Percentiles rank a stretch among this genome's conserved stretches.
These are phyloP conservation scores for Leptopilina syphax DNA, from an alignment of 2,888 invertebrate genomes.

Conservation along the genomic window DNA sequence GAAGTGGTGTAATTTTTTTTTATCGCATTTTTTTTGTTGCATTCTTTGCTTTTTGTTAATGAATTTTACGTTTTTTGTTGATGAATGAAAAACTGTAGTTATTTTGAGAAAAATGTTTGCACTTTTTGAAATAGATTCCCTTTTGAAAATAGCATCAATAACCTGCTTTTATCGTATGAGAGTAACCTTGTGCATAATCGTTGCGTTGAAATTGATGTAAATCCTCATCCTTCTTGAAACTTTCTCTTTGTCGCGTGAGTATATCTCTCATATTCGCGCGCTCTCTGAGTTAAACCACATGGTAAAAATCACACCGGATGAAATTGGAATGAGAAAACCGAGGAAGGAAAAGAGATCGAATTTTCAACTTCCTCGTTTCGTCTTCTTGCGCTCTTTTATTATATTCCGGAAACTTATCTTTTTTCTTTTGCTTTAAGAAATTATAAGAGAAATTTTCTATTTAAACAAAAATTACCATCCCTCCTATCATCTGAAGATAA, in stretches of 20 bases:
- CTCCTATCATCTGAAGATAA: too few relatives aligned
- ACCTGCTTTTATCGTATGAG: constrained; percentile 34
- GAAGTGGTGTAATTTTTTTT: too few relatives aligned
- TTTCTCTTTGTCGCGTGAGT: constrained; percentile 40
- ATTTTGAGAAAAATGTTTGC: too few relatives aligned
- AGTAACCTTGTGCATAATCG: constrained; percentile 36
- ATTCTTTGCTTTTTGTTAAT: too few relatives aligned
- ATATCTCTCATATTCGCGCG: constrained; percentile 25
- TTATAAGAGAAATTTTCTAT: too few relatives aligned
- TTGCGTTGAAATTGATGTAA: constrained; percentile 24
- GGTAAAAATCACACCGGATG: constrained; percentile 37
- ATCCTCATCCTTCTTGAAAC: constrained; percentile 1
- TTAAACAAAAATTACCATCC: too few relatives aligned
- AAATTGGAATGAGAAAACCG: constrained; percentile 37
- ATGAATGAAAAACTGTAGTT: too few relatives aligned
- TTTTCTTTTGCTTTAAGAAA: background rate
- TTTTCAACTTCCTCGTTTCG: constrained; percentile 27
- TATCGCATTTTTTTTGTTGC: too few relatives aligned
- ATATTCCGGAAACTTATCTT: constrained; percentile 5
- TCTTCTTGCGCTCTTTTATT: constrained; percentile 2
- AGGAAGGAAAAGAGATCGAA: constrained; percentile 35
- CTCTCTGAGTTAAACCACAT: constrained; percentile 22
- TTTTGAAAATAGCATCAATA: background rate
- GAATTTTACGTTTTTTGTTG: too few relatives aligned
- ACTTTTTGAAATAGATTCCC: too few relatives aligned